phyloP scores from a whole-genome alignment of 2,797 vertebrate genomes.

The Characodon lateralis region DNA sequence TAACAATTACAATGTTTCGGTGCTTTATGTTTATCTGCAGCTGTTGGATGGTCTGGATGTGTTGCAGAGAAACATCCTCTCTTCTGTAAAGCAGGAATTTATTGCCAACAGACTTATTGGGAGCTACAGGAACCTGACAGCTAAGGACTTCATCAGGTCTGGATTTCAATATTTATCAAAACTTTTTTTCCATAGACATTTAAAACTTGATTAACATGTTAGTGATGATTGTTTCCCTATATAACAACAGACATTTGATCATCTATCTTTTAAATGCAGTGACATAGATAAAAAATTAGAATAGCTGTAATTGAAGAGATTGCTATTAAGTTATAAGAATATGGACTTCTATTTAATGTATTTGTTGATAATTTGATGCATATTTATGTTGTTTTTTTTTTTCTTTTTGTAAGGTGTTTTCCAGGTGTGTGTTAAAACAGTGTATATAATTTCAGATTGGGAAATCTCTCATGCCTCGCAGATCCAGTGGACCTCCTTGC shows the following conservation, averaged over 20 bases:
- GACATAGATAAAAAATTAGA: not conserved
- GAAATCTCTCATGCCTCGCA: slow-evolving; percentile 75
- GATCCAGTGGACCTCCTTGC: slow-evolving; percentile 68
- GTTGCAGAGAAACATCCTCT: slow-evolving; percentile 72
- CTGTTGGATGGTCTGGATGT: slow-evolving; percentile 78
- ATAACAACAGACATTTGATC: not conserved
- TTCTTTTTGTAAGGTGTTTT: not conserved
- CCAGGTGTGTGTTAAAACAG: not conserved
- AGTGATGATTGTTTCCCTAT: not conserved
- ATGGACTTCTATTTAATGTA: not conserved
- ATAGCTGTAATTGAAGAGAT: not conserved
- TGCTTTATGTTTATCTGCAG: slow-evolving; percentile 51
- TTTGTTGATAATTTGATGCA: not conserved
- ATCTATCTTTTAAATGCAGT: not conserved
- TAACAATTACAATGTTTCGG: not conserved
- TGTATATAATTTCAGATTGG: slow-evolving; percentile 68
- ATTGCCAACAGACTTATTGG: slow-evolving; percentile 72
- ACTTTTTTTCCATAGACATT: not conserved
- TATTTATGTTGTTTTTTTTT: not conserved
- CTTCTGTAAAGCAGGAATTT: slow-evolving; percentile 74
- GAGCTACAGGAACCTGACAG: slow-evolving; percentile 75
- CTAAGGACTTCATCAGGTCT: slow-evolving; percentile 76
- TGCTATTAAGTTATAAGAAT: not conserved
- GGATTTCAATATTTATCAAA: not conserved
- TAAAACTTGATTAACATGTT: not conserved